Base-by-base conservation (phyloP, 2,888 invertebrate species). In the Drosophila tanythrix region DNA sequence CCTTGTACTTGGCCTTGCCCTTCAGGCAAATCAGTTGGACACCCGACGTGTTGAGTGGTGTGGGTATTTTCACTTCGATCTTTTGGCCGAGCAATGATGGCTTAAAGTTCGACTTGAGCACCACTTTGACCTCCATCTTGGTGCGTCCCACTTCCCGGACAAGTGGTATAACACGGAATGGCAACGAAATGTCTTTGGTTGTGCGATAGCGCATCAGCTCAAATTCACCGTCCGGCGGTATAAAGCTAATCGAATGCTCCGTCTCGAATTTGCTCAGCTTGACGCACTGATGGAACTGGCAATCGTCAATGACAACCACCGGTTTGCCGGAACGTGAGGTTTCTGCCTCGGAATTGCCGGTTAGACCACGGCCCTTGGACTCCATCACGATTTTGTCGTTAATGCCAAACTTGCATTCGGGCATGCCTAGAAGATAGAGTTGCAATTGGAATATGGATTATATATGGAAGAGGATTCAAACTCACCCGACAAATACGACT, bases 361-460 rank as follows among this genome's bases (percentile, higher is more conserved):
- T 95, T 50, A 95, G 94, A 2, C 96, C 95, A 88, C 97, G 96
- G 3, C 97, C 97, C 92, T 97, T 97, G 0, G 97, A 96, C 91
- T 99, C 99, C 98, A 99, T 98, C 8, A 99, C 98, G 70, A 99
- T 98, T 94, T 99, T 99, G 93, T 99, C 99, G 91, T 99, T 99
- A 91, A 99, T 99, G 21, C 99, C 99, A 93, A 97, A 99, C 94
- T 99, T 99, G 94, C 99, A 99, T 93, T 99, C 99, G 0, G 99
- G 99, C 99, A 99, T 99, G 38, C 99, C 99, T 93, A 31, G 0
- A 70, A 69, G 40, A 43, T 5, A 11, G 46, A 35, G 33, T 48
- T 46, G 27, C 21, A 29, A 3, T 18, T 48, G 2, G 31, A 53
- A 38, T 11, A 35, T 18, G 40, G 21, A 40, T 2, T 35, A 46